A percentile compares a stretch with the other conserved stretches of the same genome.
Evolutionary conservation across 1,140 invertebrate genomes (phyloP).

Genomic region (Drosophila tropicalis): DNA sequence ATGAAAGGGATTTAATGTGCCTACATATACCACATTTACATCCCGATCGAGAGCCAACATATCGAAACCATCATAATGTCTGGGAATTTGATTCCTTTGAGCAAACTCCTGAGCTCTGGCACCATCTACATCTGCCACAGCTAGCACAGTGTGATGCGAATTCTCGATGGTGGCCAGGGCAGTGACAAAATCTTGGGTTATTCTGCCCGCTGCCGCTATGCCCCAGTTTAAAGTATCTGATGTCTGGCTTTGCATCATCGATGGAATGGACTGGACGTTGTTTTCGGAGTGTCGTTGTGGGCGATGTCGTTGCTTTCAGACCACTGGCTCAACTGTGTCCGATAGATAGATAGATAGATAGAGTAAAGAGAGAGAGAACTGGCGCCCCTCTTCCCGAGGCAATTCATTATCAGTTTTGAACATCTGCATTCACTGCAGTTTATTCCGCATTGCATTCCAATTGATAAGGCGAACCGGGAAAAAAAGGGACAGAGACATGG

Average conservation of each 20-base stretch:
- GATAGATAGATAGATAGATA: constrained; percentile 32
- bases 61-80: constrained; percentile 90
- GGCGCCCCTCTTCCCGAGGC: constrained; percentile 34
- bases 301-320: constrained; percentile 17
- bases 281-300: constrained; percentile 10
- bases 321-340: constrained; percentile 29
- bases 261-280: not conserved
- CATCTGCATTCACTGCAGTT: constrained; percentile 72
- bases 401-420: constrained; percentile 50
- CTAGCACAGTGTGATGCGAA: constrained; percentile 87
- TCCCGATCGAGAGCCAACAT: constrained; percentile 88
- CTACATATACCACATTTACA: constrained; percentile 93
- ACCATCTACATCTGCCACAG: constrained; percentile 89
- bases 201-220: constrained; percentile 89
- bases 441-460: constrained; percentile 45
- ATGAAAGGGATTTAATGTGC: constrained; percentile 89
- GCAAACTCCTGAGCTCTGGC: constrained; percentile 89
- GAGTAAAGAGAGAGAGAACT: constrained; percentile 14
- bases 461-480: constrained; percentile 45
- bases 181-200: constrained; percentile 91
- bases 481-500: not conserved
- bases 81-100: constrained; percentile 87
- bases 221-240: constrained; percentile 86
- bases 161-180: constrained; percentile 87
- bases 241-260: constrained; percentile 56